phyloP scores from a whole-genome alignment of 2,113 vertebrate species.

The Triplophysa dalaica region DNA sequence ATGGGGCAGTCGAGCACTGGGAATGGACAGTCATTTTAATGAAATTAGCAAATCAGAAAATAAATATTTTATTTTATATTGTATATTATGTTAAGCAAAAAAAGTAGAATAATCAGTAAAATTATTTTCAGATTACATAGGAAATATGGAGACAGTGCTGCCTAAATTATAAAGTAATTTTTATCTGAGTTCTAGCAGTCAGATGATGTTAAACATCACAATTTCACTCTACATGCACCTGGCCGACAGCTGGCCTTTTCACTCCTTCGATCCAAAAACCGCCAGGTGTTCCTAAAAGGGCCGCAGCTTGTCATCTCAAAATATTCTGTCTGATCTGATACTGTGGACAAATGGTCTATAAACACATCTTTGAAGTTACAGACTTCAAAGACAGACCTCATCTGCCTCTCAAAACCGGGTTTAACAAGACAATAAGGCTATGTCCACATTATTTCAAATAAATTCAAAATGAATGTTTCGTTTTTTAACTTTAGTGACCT shows the following conservation, averaged over 20 bases:
- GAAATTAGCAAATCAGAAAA: neutral
- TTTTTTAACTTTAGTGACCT: neutral
- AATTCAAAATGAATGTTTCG: neutral
- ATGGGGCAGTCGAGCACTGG: slow-evolving; percentile 80
- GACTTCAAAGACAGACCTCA: neutral
- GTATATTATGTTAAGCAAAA: no score
- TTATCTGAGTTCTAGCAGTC: neutral
- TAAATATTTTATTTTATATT: no score
- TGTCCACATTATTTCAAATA: no score
- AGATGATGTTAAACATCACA: neutral
- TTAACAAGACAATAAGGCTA: neutral
- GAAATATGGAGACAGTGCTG: neutral
- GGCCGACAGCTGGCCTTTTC: neutral
- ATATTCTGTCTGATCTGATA: slow-evolving; percentile 23
- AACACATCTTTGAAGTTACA: neutral
- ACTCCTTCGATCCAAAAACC: neutral
- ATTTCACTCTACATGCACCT: neutral
- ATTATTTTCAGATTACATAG: neutral
- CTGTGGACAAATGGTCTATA: neutral
- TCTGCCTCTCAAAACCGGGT: neutral
- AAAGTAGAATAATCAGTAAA: no score
- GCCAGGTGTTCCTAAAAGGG: slow-evolving; percentile 14
- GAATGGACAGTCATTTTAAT: neutral
- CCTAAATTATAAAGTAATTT: neutral
- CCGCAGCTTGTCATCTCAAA: slow-evolving; percentile 2